Conservation (phyloP, 2,888 invertebrate genomes). For the Phengaris arion region DNA sequence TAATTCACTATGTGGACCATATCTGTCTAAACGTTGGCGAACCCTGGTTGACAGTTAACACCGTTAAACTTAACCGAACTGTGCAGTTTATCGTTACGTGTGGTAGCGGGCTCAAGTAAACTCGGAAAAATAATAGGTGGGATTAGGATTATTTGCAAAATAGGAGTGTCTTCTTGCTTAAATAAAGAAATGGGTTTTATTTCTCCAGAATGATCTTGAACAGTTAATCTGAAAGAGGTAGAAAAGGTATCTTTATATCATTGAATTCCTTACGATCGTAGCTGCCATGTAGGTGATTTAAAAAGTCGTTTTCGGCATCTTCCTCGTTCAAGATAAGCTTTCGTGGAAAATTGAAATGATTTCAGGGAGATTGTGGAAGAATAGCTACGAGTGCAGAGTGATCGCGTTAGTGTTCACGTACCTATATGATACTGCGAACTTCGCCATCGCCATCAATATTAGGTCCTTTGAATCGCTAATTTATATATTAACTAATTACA, state of each 20-base stretch:
- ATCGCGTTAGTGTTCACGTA: not conserved
- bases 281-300: conserved; percentile 4
- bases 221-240: not conserved
- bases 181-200: not conserved
- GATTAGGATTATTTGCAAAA: no score
- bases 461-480: not conserved
- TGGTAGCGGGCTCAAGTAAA: no score
- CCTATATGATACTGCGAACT: not conserved
- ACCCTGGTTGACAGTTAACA: no score
- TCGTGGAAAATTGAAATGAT: not conserved
- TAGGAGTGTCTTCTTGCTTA: not conserved
- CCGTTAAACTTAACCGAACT: no score
- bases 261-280: not conserved
- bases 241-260: not conserved
- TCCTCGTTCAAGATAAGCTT: not conserved
- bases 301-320: not conserved
- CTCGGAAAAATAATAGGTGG: no score
- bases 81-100: no score
- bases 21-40: no score
- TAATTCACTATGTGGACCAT: no score
- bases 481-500: not conserved
- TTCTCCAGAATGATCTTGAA: not conserved
- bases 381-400: not conserved
- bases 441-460: conserved; percentile 1
- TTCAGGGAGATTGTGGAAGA: not conserved